Conservation (phyloP, 2,797 vertebrate genomes). For the Austrolebias charrua region DNA sequence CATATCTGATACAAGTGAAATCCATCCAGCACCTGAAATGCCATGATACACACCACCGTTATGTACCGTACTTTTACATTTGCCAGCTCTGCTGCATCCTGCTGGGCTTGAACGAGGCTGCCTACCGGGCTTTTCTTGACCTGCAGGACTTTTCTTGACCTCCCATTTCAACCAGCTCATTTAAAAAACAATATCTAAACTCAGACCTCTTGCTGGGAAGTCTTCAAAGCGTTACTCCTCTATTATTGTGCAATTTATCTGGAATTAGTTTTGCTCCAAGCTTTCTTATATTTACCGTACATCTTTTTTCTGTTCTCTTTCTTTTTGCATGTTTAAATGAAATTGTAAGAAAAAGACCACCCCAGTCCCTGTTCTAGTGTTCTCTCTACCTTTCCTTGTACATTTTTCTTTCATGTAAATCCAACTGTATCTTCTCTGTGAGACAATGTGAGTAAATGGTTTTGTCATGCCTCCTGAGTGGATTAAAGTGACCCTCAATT, state of each 20-base stretch:
- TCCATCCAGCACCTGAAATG: constrained; percentile 41
- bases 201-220: constrained; percentile 22
- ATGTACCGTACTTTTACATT: constrained; percentile 60
- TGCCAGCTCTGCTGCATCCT: constrained; percentile 44
- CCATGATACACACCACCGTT: constrained; percentile 42
- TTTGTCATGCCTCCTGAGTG: constrained; percentile 77
- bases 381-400: constrained; percentile 47
- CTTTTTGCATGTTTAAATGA: constrained; percentile 43
- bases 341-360: constrained; percentile 61
- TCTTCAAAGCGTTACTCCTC: constrained; percentile 35
- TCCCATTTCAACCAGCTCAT: constrained; percentile 38
- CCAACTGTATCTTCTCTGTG: constrained; percentile 61
- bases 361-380: constrained; percentile 55
- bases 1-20: constrained; percentile 51
- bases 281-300: constrained; percentile 42
- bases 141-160: constrained; percentile 57
- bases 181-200: constrained; percentile 44
- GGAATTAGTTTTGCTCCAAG: constrained; percentile 49
- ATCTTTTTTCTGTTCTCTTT: constrained; percentile 25
- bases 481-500: constrained; percentile 78
- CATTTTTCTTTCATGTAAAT: constrained; percentile 65
- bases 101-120: constrained; percentile 41
- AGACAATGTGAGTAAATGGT: constrained; percentile 70
- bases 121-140: constrained; percentile 27
- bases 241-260: constrained; percentile 30